Evolutionary conservation across 2,113 vertebrate genomes (phyloP).

Genomic region (Eolophus roseicapilla): DNA sequence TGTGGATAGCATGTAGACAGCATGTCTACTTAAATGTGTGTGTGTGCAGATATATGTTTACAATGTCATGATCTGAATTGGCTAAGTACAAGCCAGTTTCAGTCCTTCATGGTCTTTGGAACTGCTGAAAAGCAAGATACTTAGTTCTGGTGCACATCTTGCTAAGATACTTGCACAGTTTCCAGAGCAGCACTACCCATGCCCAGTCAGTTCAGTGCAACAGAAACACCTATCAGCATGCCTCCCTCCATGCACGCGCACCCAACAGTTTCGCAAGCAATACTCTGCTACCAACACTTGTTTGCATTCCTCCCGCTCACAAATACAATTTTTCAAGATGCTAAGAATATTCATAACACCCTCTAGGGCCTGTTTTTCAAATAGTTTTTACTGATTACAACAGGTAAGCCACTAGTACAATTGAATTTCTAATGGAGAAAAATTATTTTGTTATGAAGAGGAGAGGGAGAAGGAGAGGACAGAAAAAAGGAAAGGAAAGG

Average conservation of each 20-base stretch:
- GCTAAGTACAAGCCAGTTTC: neutral
- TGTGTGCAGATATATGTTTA: neutral
- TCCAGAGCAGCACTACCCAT: too few species aligned
- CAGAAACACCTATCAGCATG: too few species aligned
- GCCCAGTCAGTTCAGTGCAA: neutral
- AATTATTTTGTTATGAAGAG: neutral
- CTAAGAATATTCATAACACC: neutral
- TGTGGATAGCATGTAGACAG: neutral
- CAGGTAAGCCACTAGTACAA: neutral
- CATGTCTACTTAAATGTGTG: accelerated
- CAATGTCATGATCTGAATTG: accelerated
- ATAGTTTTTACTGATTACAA: neutral
- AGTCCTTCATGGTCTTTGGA: neutral
- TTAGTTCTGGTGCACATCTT: neutral
- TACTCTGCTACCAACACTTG: neutral
- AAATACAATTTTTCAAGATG: neutral
- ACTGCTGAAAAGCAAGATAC: neutral
- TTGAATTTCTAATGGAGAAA: neutral
- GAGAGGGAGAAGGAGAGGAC: too few species aligned
- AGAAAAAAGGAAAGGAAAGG: too few species aligned
- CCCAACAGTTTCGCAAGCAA: accelerated
- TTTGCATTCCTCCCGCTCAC: neutral
- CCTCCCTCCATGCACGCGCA: accelerated
- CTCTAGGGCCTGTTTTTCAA: neutral
- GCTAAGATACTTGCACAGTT: neutral